Percentiles rank a stretch among this genome's conserved stretches.
Conservation (phyloP, 2,888 invertebrate genomes). For the Gisinianus flammeolus region DNA sequence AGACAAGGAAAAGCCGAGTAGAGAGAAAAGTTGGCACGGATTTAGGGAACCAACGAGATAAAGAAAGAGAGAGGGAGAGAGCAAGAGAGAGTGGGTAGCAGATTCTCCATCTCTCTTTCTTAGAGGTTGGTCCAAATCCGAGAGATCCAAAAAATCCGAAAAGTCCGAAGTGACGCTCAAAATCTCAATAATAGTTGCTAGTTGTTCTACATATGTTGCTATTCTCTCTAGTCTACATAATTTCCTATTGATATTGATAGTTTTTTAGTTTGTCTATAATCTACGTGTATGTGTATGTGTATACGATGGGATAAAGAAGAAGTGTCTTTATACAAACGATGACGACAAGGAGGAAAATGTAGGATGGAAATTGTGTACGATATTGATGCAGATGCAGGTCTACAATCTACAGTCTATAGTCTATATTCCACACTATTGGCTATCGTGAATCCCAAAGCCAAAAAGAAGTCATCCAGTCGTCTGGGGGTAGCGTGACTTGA, state of each 20-base stretch:
- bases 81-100: slow-evolving; percentile 32
- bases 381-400: slow-evolving; percentile 16
- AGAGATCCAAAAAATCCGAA: too few relatives aligned
- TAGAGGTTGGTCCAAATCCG: slow-evolving; percentile 50
- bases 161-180: slow-evolving; percentile 49
- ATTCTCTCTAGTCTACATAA: not conserved
- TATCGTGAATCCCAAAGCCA: not conserved
- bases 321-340: not conserved
- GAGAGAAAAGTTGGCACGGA: slow-evolving; percentile 34
- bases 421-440: not conserved
- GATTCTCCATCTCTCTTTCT: slow-evolving; percentile 11
- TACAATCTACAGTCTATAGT: slow-evolving; percentile 4
- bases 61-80: slow-evolving; percentile 12
- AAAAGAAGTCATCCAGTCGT: slow-evolving; percentile 10
- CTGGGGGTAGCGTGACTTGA: slow-evolving; percentile 29
- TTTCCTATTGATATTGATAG: not conserved
- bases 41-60: not conserved
- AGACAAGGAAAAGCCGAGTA: slow-evolving; percentile 19
- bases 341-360: not conserved
- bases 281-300: not conserved
- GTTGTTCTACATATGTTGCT: not conserved
- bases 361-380: slow-evolving; percentile 2
- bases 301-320: not conserved
- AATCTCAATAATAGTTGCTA: not conserved
- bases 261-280: not conserved